Evolutionary conservation across 2,113 vertebrate genomes (phyloP), one percentile per base, ranked within the genome.

Genomic region (Leucosticte australis): DNA sequence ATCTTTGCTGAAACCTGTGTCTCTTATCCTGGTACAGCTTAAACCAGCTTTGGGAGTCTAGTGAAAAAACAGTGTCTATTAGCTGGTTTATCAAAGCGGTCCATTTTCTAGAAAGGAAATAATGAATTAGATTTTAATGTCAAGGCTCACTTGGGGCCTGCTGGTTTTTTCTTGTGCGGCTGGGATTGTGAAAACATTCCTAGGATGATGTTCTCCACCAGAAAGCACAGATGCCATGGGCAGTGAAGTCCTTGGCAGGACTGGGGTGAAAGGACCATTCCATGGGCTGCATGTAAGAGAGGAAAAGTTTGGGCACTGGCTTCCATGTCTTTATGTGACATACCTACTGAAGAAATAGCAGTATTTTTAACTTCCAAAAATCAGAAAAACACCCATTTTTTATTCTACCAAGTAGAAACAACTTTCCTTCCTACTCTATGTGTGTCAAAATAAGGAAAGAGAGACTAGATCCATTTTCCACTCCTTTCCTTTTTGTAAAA

Each of bases 71-170:
- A 76, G 30, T 4, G 31, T 44, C 59, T 94, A 31, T 5, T 11
- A 91, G 33, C 14, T 83, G 68, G 28, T 46, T 95, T 82, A 30
- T 47, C 81, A 65, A 86, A 86, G 27, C 23, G 14, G 23, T 15
- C 23, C 37, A 55, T 78, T 55, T 95, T 95, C 92, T 77, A 13
- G 39, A 94, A 67, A 65, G 65, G 70, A 96, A 94, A 80, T 33
- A 60, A 69, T 37, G 57, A 92, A 71, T 90, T 86, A 39, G 11
- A 65, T 92, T 95, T 92, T 88, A 89, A 87, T 81, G 15, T 64
- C 46, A 55, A 39, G 20, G n/a, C 84, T 86, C 76, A 35, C 31
- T 27, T 39, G 11, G 13, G 50, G 62, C n/a, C 50, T 83, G 18
- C 86, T 78, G 67, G 3, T 74, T 94, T 87, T 79, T 92, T 79